Evolutionary conservation across 2,113 vertebrate genomes (phyloP).

Genomic region (Bufo bufo): DNA sequence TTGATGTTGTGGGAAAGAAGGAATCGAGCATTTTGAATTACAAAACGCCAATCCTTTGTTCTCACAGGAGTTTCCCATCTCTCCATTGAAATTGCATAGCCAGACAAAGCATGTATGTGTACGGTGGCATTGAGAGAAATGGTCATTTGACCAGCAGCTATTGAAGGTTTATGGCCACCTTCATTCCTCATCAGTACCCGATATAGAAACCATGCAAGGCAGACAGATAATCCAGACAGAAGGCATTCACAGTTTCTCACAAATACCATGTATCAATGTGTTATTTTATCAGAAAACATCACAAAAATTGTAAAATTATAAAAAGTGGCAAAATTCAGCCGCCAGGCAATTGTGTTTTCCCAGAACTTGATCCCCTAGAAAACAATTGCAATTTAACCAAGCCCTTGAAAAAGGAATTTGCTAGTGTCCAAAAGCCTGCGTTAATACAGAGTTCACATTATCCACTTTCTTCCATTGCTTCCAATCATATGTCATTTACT

Average conservation of each 20-base stretch:
- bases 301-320: not conserved
- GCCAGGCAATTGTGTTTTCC: not conserved
- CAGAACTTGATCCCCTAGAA: not conserved
- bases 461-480: constrained; percentile 12
- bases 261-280: not conserved
- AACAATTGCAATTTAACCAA: constrained; percentile 17
- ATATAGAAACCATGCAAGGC: not conserved
- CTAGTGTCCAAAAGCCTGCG: not conserved
- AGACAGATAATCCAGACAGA: too few relatives aligned
- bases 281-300: not conserved
- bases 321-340: not conserved
- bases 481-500: constrained; percentile 20
- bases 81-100: too few relatives aligned
- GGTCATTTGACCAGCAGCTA: too few relatives aligned
- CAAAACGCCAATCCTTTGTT: too few relatives aligned
- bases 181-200: not conserved
- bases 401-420: constrained; percentile 3
- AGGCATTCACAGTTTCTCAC: too few relatives aligned
- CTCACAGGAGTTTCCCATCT: too few relatives aligned
- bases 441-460: constrained; percentile 4
- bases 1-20: too few relatives aligned
- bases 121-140: too few relatives aligned
- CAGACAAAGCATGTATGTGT: too few relatives aligned
- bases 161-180: too few relatives aligned
- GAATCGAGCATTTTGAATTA: too few relatives aligned